Percentiles rank a stretch among this genome's conserved stretches.
Evolutionary conservation across 1,140 invertebrate genomes (phyloP).

Genomic region (Bombus superbus): DNA sequence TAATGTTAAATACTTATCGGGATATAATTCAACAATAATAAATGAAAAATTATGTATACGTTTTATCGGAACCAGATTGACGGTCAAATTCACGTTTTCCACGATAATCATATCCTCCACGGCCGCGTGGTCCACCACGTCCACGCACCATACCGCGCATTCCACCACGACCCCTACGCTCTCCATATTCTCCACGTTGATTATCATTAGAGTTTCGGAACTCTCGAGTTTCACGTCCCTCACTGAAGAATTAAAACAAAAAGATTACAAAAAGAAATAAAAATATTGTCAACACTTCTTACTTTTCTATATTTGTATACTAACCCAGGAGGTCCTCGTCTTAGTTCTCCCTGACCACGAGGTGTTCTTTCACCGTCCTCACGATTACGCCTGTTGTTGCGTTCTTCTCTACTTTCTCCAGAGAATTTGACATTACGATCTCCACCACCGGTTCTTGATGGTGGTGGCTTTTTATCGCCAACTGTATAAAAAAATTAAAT

Average conservation of each 20-base stretch:
- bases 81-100: constrained; percentile 96
- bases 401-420: constrained; percentile 87
- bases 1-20: neutral
- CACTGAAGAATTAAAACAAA: constrained; percentile 63
- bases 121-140: constrained; percentile 80
- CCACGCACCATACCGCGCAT: constrained; percentile 71
- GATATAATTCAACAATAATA: neutral
- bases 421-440: constrained; percentile 83
- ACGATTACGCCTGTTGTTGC: constrained; percentile 89
- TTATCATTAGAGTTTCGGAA: constrained; percentile 70
- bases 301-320: constrained; percentile 47
- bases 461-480: constrained; percentile 78
- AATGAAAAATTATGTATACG: constrained; percentile 83
- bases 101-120: constrained; percentile 86
- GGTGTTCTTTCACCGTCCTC: constrained; percentile 84
- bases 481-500: neutral
- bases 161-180: constrained; percentile 67
- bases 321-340: constrained; percentile 78
- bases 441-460: constrained; percentile 71
- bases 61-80: constrained; percentile 97
- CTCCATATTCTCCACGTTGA: constrained; percentile 71
- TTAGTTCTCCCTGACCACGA: constrained; percentile 76
- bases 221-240: constrained; percentile 74
- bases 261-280: neutral
- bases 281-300: neutral